phyloP scores from a whole-genome alignment of 2,113 vertebrate species.

The Lepus timidus region DNA sequence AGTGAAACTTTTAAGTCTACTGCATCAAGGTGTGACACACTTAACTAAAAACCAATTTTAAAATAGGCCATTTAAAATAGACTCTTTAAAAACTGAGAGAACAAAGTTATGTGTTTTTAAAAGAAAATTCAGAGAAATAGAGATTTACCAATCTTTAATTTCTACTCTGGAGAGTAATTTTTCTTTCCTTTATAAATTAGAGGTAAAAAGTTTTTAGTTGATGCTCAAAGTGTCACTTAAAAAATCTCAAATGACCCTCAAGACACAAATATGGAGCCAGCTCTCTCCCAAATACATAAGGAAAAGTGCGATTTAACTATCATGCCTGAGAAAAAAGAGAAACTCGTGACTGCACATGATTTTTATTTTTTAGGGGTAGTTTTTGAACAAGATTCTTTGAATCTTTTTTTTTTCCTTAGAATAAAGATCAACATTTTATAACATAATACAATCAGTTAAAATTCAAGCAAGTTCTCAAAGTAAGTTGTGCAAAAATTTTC shows the following conservation, averaged over 20 bases:
- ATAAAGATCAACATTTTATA: background rate
- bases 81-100: conserved; percentile 23
- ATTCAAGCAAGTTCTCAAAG: background rate
- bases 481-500: background rate
- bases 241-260: background rate
- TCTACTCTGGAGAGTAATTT: background rate
- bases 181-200: background rate
- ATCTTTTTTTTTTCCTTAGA: background rate
- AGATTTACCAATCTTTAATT: background rate
- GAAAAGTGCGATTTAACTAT: background rate
- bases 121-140: background rate
- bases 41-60: conserved; percentile 46
- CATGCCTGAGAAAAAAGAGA: background rate
- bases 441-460: conserved; percentile 5
- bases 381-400: conserved; percentile 16
- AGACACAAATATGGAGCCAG: background rate
- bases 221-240: background rate
- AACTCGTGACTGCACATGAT: background rate
- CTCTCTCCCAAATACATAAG: background rate
- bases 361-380: background rate
- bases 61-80: conserved; percentile 74
- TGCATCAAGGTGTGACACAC: conserved; percentile 36
- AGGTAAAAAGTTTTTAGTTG: background rate
- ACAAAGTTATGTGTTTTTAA: conserved; percentile 46
- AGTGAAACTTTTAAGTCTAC: conserved; percentile 27